Percentiles rank a stretch among this genome's conserved stretches.
Evolutionary conservation across 2,113 vertebrate genomes (phyloP).

Genomic region (Mustelus asterias): DNA sequence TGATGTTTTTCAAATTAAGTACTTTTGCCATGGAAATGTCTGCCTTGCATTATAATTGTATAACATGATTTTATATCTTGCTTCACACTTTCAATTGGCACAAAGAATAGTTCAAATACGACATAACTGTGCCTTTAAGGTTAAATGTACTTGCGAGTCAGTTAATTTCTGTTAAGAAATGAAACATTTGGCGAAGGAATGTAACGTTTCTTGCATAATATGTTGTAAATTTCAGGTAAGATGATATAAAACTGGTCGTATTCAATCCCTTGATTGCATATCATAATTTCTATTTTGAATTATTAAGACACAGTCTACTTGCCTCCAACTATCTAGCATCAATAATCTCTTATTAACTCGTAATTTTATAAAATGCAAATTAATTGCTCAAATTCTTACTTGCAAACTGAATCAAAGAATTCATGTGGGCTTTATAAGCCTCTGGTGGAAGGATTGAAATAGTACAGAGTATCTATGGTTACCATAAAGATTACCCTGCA

Average conservation of each 20-base stretch:
- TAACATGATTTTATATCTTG: background rate
- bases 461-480: background rate
- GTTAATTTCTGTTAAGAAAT: background rate
- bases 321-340: background rate
- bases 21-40: constrained; percentile 23
- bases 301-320: background rate
- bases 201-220: background rate
- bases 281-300: background rate
- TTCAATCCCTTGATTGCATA: background rate
- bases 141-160: background rate
- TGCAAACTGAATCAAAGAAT: background rate
- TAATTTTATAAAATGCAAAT: constrained; percentile 10
- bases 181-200: background rate
- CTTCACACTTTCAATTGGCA: background rate
- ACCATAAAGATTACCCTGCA: background rate
- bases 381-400: background rate
- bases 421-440: background rate
- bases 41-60: constrained; percentile 4
- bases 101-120: background rate
- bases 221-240: background rate
- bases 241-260: background rate
- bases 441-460: background rate
- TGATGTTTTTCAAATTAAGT: constrained; percentile 24
- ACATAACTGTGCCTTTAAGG: background rate
- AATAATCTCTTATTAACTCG: background rate